Evolutionary conservation across 2,888 invertebrate species (phyloP).

Genomic region (Lysandra bellargus): DNA sequence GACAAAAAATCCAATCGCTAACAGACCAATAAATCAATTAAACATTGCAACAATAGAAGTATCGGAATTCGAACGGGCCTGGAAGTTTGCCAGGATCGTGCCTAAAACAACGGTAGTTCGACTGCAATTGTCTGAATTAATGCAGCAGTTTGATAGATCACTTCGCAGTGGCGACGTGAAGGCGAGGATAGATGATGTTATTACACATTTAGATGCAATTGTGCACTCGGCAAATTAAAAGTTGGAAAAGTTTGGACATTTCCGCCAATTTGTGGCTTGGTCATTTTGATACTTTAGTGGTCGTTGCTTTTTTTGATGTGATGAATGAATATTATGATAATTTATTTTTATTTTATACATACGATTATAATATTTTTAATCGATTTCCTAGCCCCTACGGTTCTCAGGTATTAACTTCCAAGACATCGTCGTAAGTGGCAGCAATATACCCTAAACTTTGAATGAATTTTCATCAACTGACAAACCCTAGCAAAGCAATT

Average conservation of each 20-base stretch:
- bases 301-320: no score
- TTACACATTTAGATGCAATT: constrained; percentile 38
- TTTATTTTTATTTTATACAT: no score
- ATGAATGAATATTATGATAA: no score
- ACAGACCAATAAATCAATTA: constrained; percentile 48
- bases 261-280: not conserved
- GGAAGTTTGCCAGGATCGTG: constrained; percentile 45
- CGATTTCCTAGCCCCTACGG: no score
- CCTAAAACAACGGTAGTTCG: constrained; percentile 49
- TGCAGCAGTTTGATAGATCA: constrained; percentile 51
- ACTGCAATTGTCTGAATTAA: constrained; percentile 50
- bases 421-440: not conserved
- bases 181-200: constrained; percentile 42
- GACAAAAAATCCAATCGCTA: constrained; percentile 35
- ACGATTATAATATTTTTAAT: no score
- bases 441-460: not conserved
- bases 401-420: not conserved
- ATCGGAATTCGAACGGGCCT: constrained; percentile 43
- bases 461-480: not conserved
- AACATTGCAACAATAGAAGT: constrained; percentile 47
- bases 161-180: constrained; percentile 44
- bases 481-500: not conserved
- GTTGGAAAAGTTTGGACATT: constrained; percentile 10
- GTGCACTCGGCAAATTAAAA: constrained; percentile 18
- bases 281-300: not conserved